A percentile compares a stretch with the other conserved stretches of the same genome.
These are phyloP conservation scores for Pelvicachromis taeniatus DNA, from an alignment of 2,113 vertebrate species.

Conservation along the genomic window DNA sequence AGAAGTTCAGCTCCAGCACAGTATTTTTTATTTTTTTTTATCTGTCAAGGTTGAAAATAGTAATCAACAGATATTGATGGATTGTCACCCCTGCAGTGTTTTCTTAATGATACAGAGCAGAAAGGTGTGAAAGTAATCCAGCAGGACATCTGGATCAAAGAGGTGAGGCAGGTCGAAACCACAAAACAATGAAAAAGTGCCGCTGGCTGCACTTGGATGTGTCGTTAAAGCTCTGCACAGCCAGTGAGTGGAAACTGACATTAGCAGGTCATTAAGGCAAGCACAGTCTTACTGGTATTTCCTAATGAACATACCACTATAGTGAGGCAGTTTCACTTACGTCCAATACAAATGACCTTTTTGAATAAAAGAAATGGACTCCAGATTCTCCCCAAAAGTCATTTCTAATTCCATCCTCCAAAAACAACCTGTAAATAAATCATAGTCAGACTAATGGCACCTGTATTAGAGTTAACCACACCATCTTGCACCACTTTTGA, in stretches of 20 bases:
- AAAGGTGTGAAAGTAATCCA: not conserved
- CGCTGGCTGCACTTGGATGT: not conserved
- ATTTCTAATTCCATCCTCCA: not conserved
- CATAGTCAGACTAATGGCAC: not conserved
- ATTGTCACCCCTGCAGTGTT: not conserved
- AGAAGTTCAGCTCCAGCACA: not conserved
- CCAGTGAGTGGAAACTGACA: not conserved
- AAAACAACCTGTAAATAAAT: rapidly evolving
- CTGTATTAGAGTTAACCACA: not conserved
- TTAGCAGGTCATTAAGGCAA: not conserved
- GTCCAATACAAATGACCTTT: not conserved
- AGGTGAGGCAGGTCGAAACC: not conserved
- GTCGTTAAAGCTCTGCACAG: not conserved
- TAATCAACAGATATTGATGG: not conserved
- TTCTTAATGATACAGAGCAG: not conserved
- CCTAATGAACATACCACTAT: not conserved
- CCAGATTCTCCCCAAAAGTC: not conserved
- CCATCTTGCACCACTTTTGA: not conserved
- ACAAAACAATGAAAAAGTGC: not conserved
- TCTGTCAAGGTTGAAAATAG: not conserved
- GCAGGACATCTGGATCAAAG: not conserved
- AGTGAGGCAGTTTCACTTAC: not conserved
- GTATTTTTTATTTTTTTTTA: not conserved
- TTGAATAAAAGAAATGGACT: not conserved
- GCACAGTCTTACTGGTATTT: not conserved